Evolutionary conservation across 2,797 vertebrate species (phyloP).

Genomic region (Rallus crepitans): DNA sequence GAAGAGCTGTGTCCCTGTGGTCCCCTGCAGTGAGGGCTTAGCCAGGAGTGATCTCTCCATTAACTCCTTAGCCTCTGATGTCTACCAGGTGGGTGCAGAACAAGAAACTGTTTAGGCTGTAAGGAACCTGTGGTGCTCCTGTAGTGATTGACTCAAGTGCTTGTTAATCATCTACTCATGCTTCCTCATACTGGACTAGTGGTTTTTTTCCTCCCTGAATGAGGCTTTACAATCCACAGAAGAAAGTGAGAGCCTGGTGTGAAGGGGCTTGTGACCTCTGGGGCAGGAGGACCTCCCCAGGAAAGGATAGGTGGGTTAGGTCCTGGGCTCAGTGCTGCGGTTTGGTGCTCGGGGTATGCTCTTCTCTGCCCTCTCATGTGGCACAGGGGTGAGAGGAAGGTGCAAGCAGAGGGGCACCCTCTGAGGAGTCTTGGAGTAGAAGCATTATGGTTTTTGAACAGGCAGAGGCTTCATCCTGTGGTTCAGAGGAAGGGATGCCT

Average conservation of each 20-base stretch:
- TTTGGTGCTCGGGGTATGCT: fast-evolving
- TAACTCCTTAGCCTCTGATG: neutral
- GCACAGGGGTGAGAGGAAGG: neutral
- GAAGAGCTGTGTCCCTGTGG: neutral
- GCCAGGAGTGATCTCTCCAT: fast-evolving
- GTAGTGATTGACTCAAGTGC: neutral
- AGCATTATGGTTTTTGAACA: neutral
- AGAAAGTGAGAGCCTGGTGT: neutral
- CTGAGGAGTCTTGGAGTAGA: neutral
- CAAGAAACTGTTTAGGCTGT: neutral
- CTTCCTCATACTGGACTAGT: neutral
- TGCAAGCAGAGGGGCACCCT: neutral
- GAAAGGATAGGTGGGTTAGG: neutral
- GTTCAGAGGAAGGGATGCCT: fast-evolving
- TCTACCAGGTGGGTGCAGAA: neutral
- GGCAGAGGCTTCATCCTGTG: neutral
- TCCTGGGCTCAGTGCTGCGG: neutral
- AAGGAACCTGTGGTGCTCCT: neutral
- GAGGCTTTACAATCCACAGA: neutral
- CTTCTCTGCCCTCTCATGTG: fast-evolving
- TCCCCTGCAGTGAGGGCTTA: neutral
- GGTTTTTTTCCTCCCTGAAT: neutral
- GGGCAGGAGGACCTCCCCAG: neutral
- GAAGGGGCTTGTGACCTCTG: neutral
- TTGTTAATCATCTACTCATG: conserved; percentile 56